Evolutionary conservation across 2,888 invertebrate species (phyloP), one percentile per base, ranked within the genome.

Genomic region (Ormyrus thymus): DNA sequence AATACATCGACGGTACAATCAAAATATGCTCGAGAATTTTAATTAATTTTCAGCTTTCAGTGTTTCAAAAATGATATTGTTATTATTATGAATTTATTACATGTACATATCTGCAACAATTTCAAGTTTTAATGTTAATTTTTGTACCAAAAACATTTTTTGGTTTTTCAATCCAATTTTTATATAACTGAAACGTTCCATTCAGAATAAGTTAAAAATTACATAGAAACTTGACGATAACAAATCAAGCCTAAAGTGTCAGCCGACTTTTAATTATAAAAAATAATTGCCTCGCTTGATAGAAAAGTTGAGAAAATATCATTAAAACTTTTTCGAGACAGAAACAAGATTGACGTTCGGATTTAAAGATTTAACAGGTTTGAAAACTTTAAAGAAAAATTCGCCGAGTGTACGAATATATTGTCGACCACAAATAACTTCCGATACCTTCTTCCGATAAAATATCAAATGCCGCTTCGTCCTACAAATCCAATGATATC

Each of bases 361-460:
- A 59, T 78, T 15, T 58, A 58, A 69, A 51, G 69, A 73, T 74
- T 73, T 58, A 74, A 73, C 64, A 64, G 69, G 56, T 74, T 74
- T 43, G 50, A 13, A 51, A 77, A 62, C 15, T 74, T 62, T 7
- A 46, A 10, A 9, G 51, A 43, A 45, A 68, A 73, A 69, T 29
- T 43, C 45, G 51, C 11, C 58, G 51, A 59, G 46, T 8, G 29
- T 0, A 29, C 13, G 58, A 77, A 77, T 65, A 76, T 64, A 76
- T 76, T 70, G 45, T 43, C 15, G 15, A 50, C 48, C 71, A 65
- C 56, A 68, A 56, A 72, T 68, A 69, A 66, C 58, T 58, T 66
- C 50, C 5, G 45, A 43, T 55, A 50, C 15, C 43, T 45, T 43
- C 8, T 10, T 6, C 51, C 11, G 50, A 50, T 50, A 43, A 70